A percentile compares a stretch with the other conserved stretches of the same genome.
Evolutionary conservation across 2,888 invertebrate genomes (phyloP).

Genomic region (Liposcelis brunnea): DNA sequence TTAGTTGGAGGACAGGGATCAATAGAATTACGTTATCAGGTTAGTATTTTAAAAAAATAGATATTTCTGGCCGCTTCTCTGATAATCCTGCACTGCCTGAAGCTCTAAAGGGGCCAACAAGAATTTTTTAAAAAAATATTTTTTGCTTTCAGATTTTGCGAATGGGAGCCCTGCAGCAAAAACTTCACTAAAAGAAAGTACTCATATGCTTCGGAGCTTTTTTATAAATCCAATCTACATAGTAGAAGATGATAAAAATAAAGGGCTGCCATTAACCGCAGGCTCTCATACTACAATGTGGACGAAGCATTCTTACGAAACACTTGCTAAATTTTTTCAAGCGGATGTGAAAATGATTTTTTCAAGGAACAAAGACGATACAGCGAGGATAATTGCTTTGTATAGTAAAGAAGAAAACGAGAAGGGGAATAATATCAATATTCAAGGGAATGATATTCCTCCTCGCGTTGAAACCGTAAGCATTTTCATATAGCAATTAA

Average conservation of each 20-base stretch:
- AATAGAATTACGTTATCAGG: constrained; percentile 3
- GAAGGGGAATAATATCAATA: no score
- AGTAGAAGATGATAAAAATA: constrained; percentile 6
- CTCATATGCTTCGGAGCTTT: neutral
- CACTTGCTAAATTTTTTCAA: neutral
- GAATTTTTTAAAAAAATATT: neutral
- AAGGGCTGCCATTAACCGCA: neutral
- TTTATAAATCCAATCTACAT: neutral
- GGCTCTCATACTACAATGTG: constrained; percentile 2
- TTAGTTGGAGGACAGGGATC: constrained; percentile 2
- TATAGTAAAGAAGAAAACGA: no score
- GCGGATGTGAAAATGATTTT: neutral
- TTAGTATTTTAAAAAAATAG: neutral
- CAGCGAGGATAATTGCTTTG: neutral
- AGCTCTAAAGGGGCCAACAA: neutral
- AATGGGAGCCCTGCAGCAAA: neutral
- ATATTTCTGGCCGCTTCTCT: neutral
- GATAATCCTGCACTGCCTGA: neutral
- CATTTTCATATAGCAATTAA: no score
- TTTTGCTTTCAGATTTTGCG: neutral
- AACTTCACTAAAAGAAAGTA: neutral
- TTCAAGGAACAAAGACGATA: neutral
- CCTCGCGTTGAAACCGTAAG: no score
- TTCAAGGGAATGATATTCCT: no score
- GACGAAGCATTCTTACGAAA: neutral